Evolutionary conservation across 1,140 invertebrate genomes (phyloP), one percentile per base, ranked within the genome.

Genomic region (Coptotermes formosanus): DNA sequence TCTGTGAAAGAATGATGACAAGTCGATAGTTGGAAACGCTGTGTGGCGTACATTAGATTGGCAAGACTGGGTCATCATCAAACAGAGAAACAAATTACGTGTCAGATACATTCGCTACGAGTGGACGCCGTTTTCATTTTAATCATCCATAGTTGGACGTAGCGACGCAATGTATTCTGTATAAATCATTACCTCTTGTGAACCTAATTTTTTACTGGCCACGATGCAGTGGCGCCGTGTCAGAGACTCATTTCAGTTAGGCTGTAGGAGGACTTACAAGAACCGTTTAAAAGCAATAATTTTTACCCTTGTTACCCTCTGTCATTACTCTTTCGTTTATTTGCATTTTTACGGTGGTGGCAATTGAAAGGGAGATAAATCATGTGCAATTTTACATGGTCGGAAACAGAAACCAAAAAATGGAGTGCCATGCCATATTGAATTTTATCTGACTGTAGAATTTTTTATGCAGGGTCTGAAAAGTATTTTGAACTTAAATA

Each of bases 171-270:
- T n/a, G 25, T 30, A 55, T 21, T 55, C 52, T 11, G 64, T 75
- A 14, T 75, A 75, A 75, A 75, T 75, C 64, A 75, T 75, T 75
- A 75, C 64, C 64, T 30, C 64, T 75, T 75, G 64, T 75, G 64
- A 75, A 75, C 64, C 25, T 30, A 75, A 75, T 75, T 30, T 75
- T n/a, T 75, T 75, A 11, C 64, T 75, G 64, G 64, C 64, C 14
- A 25, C 25, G n/a, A 30, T n/a, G 30, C 64, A 8, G n/a, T 30
- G 7, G 25, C 30, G n/a, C 25, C 64, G 30, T 12, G 64, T 30
- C 64, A 75, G 21, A 19, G 19, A 64, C 59, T 64, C 1, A 64
- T 64, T 64, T 64, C 25, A 12, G 64, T 25, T 25, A 30, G n/a
- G 30, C 59, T 64, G 21, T 25, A 30, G 6, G 25, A 30, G 25